Base-by-base conservation (phyloP, 2,113 vertebrate genomes). In the Jaculus jaculus region DNA sequence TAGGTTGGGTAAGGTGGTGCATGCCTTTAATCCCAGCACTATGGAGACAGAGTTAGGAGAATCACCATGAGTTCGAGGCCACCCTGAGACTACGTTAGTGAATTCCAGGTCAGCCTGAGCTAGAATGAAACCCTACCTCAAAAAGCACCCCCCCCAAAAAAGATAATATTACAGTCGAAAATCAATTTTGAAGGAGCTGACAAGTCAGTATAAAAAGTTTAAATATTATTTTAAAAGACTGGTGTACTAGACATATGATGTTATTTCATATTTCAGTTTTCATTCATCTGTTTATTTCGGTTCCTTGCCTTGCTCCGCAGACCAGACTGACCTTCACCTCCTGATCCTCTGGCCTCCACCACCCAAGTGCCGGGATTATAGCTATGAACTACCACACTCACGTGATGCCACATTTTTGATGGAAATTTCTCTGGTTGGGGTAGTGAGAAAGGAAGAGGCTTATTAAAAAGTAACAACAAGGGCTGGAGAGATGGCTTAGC, bases 171-270 rank as follows among this genome's bases (percentile, higher is more conserved):
- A 83, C 30, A 42, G 5, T 82, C 32, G 24, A 23, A 90, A 82
- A 6, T 6, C 69, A 84, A 65, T 63, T 85, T 65, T 75, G 54
- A 85, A 94, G 30, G 24, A 68, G 0, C 20, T 66, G 80, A 51
- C 16, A 94, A 95, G 58, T 21, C 54, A 92, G 26, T 3, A 28
- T n/a, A 81, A 73, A 0, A 61, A 75, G 4, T 82, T 84, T 77
- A 68, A 94, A 71, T 54, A 86, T 80, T 94, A 71, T 71, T 83
- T 60, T 80, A 51, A 87, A 93, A 60, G 3, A 93, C 20, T 15
- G 15, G 1, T n/a, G 80, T 74, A 66, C n/a, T 5, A 80, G 58
- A 86, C 11, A 83, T 47, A 26, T 4, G 32, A 72, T 68, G 91
- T 86, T 85, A 65, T 91, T 88, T 89, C 39, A 17, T 47, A 17